Evolutionary conservation across 2,888 invertebrate species (phyloP).

Genomic region (Dendrolimus houi): DNA sequence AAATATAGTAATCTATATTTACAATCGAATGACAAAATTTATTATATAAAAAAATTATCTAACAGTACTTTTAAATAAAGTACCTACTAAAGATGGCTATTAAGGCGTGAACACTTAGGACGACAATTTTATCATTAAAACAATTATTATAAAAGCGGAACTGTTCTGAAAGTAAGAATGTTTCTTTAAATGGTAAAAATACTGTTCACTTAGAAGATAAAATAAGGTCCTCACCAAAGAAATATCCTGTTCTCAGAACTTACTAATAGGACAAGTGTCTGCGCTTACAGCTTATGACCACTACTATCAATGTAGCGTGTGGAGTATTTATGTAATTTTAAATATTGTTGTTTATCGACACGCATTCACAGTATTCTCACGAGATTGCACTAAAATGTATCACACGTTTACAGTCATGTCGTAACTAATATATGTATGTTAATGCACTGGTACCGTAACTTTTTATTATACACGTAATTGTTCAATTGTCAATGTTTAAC

Average conservation of each 20-base stretch:
- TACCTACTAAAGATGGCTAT: slow-evolving; percentile 24
- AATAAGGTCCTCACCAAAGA: slow-evolving; percentile 16
- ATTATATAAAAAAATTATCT: slow-evolving; percentile 42
- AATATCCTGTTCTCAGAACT: slow-evolving; percentile 26
- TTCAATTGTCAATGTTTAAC: too few species aligned
- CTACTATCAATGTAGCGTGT: slow-evolving; percentile 24
- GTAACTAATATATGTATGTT: too few species aligned
- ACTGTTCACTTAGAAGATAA: not conserved
- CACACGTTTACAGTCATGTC: slow-evolving; percentile 26
- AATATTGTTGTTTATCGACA: slow-evolving; percentile 15
- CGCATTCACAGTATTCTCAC: slow-evolving; percentile 33
- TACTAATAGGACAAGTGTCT: slow-evolving; percentile 21
- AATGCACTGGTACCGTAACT: slow-evolving; percentile 6
- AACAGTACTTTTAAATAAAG: slow-evolving; percentile 23
- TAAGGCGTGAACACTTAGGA: slow-evolving; percentile 41
- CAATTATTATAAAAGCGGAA: slow-evolving; percentile 17
- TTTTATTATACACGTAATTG: too few species aligned
- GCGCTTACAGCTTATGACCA: slow-evolving; percentile 25
- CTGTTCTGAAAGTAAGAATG: slow-evolving; percentile 24
- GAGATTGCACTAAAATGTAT: slow-evolving; percentile 57
- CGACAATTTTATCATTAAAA: slow-evolving; percentile 24
- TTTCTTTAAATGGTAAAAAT: slow-evolving; percentile 15
- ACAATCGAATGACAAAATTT: slow-evolving; percentile 53
- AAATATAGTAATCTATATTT: slow-evolving; percentile 71
- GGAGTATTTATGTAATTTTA: slow-evolving; percentile 28